Percentiles rank a stretch among this genome's conserved stretches.
These are phyloP conservation scores for Linyphia triangularis DNA, from an alignment of 2,888 invertebrate species.

Conservation along the genomic window DNA sequence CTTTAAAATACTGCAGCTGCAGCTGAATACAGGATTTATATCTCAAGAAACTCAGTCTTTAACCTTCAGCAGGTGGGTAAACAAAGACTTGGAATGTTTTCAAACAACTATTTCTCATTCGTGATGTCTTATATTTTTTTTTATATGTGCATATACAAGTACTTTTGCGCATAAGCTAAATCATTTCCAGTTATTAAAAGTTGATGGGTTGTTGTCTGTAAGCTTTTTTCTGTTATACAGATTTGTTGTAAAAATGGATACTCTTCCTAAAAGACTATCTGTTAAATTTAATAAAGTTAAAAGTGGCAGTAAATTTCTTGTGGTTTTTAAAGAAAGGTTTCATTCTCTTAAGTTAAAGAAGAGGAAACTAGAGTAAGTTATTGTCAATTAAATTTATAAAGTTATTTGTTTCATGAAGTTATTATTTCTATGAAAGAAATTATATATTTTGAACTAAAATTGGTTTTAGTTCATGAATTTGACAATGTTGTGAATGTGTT, in stretches of 20 bases:
- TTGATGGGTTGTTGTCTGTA: neutral
- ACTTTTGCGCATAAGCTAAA: conserved; percentile 1
- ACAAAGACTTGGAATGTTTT: conserved; percentile 47
- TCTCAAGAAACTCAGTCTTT: conserved; percentile 66
- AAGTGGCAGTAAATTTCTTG: conserved; percentile 34
- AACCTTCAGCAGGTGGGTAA: conserved; percentile 79
- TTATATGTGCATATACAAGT: neutral
- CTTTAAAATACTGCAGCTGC: conserved; percentile 91
- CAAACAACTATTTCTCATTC: conserved; percentile 44
- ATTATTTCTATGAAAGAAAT: too few relatives aligned
- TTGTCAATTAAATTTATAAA: neutral
- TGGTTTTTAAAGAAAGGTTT: conserved; percentile 42
- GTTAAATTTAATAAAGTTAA: conserved; percentile 30
- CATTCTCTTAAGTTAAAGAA: conserved; percentile 44
- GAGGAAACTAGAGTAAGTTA: conserved; percentile 46
- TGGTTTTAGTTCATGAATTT: too few relatives aligned
- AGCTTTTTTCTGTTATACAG: neutral
- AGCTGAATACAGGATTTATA: conserved; percentile 94
- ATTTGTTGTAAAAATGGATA: conserved; percentile 25
- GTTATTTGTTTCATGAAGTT: too few relatives aligned
- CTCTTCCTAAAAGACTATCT: conserved; percentile 32
- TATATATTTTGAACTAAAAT: too few relatives aligned
- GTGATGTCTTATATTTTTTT: conserved; percentile 20
- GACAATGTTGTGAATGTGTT: too few relatives aligned
- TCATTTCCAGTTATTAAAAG: neutral